Evolutionary conservation across 30 jellyfish, hydroid and myxozoan species (phyloP).

Genomic region (Phacellophora camtschatica): DNA sequence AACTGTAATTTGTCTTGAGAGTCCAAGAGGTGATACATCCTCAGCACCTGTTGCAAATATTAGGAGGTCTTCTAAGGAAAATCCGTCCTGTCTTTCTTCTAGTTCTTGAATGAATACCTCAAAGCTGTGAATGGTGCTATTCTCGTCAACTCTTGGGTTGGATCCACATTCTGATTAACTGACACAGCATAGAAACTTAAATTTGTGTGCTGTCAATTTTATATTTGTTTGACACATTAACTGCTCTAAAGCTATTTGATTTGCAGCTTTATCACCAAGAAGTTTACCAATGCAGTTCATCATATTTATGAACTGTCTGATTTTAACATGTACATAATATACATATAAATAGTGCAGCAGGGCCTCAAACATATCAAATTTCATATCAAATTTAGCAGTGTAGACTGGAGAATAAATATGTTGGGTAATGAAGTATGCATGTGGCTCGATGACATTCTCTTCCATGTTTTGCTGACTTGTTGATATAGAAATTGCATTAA

Average conservation of each 20-base stretch:
- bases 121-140: slow-evolving; percentile 16
- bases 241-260: slow-evolving; percentile 25
- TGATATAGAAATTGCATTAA: slow-evolving; percentile 6
- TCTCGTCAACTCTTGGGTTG: slow-evolving; percentile 5
- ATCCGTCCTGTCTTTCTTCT: slow-evolving; percentile 32
- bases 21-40: slow-evolving; percentile 34
- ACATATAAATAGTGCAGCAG: slow-evolving; percentile 24
- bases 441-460: neutral
- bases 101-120: slow-evolving; percentile 27
- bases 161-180: slow-evolving; percentile 33
- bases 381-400: slow-evolving; percentile 16
- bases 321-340: slow-evolving; percentile 37
- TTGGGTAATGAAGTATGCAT: slow-evolving; percentile 24
- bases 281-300: slow-evolving; percentile 34
- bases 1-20: slow-evolving; percentile 12
- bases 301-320: slow-evolving; percentile 30
- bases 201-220: slow-evolving; percentile 12
- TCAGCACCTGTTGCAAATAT: slow-evolving; percentile 30
- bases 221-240: slow-evolving; percentile 22
- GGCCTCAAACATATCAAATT: slow-evolving; percentile 22
- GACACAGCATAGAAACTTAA: slow-evolving; percentile 5
- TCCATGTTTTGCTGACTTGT: neutral
- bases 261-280: neutral
- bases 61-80: slow-evolving; percentile 16
- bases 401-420: neutral